phyloP scores from a whole-genome alignment of 2,797 vertebrate genomes.

The Dendrocincla tyrannina region DNA sequence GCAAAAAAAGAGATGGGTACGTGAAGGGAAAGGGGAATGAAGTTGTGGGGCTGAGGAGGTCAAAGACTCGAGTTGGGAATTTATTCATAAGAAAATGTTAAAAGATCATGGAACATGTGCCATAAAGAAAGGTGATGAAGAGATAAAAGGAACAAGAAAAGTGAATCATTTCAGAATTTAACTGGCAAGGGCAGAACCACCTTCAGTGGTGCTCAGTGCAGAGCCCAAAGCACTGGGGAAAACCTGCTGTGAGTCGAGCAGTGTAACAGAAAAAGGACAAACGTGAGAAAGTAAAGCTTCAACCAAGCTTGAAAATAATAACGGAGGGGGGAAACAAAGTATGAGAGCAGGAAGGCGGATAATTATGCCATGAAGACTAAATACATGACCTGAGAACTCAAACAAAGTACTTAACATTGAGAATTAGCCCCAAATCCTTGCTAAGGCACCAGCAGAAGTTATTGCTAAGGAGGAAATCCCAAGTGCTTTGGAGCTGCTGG shows the following conservation, averaged over 20 bases:
- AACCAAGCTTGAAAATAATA: not conserved
- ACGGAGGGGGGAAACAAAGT: not conserved
- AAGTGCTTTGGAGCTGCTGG: not conserved
- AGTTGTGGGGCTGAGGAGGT: not conserved
- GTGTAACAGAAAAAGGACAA: not conserved
- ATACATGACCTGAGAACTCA: not conserved
- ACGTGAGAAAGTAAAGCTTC: not conserved
- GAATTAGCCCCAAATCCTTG: not conserved
- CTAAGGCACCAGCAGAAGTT: not conserved
- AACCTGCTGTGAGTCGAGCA: too few relatives aligned
- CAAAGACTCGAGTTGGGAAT: fast-evolving
- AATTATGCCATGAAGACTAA: not conserved
- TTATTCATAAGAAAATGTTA: not conserved
- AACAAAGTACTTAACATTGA: not conserved
- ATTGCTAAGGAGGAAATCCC: not conserved
- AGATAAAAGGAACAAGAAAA: not conserved
- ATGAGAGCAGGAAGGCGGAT: not conserved
- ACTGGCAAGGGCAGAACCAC: not conserved
- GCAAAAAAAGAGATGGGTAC: not conserved
- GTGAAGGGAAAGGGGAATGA: not conserved
- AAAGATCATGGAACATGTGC: not conserved
- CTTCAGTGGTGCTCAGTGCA: too few relatives aligned
- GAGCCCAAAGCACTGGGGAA: too few relatives aligned
- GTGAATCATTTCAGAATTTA: not conserved
- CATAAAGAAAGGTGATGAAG: not conserved